Evolutionary conservation across 2,888 invertebrate species (phyloP).

Genomic region (Cancer borealis): DNA sequence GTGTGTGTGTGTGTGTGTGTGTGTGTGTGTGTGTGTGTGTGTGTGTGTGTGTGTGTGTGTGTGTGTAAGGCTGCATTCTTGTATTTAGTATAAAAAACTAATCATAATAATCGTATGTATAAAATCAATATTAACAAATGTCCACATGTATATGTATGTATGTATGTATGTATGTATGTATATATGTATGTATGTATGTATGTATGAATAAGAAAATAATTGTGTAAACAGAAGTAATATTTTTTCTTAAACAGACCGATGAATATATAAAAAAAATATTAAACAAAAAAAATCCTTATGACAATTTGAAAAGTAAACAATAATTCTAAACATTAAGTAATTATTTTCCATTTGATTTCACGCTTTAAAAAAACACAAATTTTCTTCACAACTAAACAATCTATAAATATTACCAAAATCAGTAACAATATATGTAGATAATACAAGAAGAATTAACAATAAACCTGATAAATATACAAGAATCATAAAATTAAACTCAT

Average conservation of each 20-base stretch:
- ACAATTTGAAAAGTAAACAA: too few species aligned
- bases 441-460: not conserved
- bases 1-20: slow-evolving; percentile 27
- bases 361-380: not conserved
- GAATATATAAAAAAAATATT: not conserved
- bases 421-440: not conserved
- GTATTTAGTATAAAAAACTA: not conserved
- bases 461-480: not conserved
- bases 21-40: slow-evolving; percentile 14
- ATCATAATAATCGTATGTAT: not conserved
- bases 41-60: not conserved
- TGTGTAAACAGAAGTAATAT: not conserved
- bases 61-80: not conserved
- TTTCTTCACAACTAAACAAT: not conserved
- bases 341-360: not conserved
- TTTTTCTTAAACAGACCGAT: not conserved
- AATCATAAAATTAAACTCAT: not conserved
- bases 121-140: too few species aligned
- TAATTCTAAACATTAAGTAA: not conserved
- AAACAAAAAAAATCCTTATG: not conserved
- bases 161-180: not conserved
- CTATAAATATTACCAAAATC: not conserved
- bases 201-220: not conserved
- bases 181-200: not conserved
- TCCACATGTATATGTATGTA: not conserved